These are phyloP conservation scores for Cryptoblepharus egeriae DNA, from an alignment of 2,797 vertebrate genomes.

Conservation along the genomic window DNA sequence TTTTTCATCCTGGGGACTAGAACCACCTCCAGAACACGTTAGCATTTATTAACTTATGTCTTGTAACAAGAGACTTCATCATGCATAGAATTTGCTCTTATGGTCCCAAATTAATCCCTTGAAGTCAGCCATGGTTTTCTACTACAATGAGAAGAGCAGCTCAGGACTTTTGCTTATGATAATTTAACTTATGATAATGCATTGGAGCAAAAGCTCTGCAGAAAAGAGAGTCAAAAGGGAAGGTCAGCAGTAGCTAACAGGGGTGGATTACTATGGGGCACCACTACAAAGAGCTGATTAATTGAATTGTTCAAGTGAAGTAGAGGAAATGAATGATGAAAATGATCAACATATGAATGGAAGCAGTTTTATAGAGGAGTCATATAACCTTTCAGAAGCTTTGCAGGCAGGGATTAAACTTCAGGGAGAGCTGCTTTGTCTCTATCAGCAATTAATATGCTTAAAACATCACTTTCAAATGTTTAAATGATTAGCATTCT, in stretches of 20 bases:
- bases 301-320: slow-evolving; percentile 67
- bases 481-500: slow-evolving; percentile 33
- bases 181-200: neutral
- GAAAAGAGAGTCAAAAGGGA: slow-evolving; percentile 44
- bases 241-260: slow-evolving; percentile 45
- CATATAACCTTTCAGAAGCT: slow-evolving; percentile 40
- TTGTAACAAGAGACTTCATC: neutral
- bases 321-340: slow-evolving; percentile 56
- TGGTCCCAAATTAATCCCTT: slow-evolving; percentile 23
- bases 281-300: slow-evolving; percentile 56
- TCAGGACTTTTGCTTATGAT: slow-evolving; percentile 34
- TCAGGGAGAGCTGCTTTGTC: slow-evolving; percentile 30
- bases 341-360: slow-evolving; percentile 61
- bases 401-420: slow-evolving; percentile 46
- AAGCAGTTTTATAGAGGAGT: slow-evolving; percentile 45
- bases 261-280: slow-evolving; percentile 60
- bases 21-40: neutral
- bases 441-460: slow-evolving; percentile 33
- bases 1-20: no score
- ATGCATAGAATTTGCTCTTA: slow-evolving; percentile 5
- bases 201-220: neutral
- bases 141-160: slow-evolving; percentile 4
- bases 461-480: slow-evolving; percentile 34
- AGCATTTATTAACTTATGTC: neutral
- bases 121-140: slow-evolving; percentile 29